Evolutionary conservation across 2,797 vertebrate genomes (phyloP).

Genomic region (Poeciliopsis turneri): DNA sequence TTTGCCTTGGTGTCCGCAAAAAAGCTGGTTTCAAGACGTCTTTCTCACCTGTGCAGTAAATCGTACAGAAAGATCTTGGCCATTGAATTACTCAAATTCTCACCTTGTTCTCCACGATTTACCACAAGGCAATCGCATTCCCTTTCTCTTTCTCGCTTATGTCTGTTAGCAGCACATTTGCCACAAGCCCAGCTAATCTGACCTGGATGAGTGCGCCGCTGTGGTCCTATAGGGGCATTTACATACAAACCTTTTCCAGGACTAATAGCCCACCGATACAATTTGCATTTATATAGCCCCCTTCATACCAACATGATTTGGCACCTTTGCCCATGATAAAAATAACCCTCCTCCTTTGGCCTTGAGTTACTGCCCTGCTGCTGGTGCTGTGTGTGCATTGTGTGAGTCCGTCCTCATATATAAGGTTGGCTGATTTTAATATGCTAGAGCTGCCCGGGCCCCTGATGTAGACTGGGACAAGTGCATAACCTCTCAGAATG

Average conservation of each 20-base stretch:
- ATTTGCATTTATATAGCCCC: slow-evolving; percentile 89
- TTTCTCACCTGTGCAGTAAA: slow-evolving; percentile 68
- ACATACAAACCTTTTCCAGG: slow-evolving; percentile 83
- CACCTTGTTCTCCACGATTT: slow-evolving; percentile 83
- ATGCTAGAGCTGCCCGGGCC: slow-evolving; percentile 69
- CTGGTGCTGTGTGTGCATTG: slow-evolving; percentile 42
- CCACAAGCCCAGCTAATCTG: slow-evolving; percentile 78
- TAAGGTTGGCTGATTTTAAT: slow-evolving; percentile 80
- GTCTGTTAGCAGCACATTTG: slow-evolving; percentile 76
- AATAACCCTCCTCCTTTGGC: slow-evolving; percentile 83
- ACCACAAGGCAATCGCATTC: slow-evolving; percentile 72
- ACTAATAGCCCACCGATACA: slow-evolving; percentile 85
- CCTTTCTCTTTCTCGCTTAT: slow-evolving; percentile 65
- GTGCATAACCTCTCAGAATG: slow-evolving; percentile 58
- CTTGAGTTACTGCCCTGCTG: slow-evolving; percentile 80
- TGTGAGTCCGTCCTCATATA: slow-evolving; percentile 58
- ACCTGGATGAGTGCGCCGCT: slow-evolving; percentile 76
- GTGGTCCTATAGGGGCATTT: slow-evolving; percentile 81
- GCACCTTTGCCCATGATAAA: slow-evolving; percentile 83
- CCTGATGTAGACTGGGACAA: slow-evolving; percentile 64
- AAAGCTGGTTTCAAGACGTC: slow-evolving; percentile 44
- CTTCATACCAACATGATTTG: slow-evolving; percentile 85
- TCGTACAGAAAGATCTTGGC: slow-evolving; percentile 62
- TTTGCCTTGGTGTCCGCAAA: slow-evolving; percentile 14
- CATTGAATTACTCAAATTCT: slow-evolving; percentile 80